Evolutionary conservation across 1,140 invertebrate species (phyloP).

Genomic region (Micrasema minimum): DNA sequence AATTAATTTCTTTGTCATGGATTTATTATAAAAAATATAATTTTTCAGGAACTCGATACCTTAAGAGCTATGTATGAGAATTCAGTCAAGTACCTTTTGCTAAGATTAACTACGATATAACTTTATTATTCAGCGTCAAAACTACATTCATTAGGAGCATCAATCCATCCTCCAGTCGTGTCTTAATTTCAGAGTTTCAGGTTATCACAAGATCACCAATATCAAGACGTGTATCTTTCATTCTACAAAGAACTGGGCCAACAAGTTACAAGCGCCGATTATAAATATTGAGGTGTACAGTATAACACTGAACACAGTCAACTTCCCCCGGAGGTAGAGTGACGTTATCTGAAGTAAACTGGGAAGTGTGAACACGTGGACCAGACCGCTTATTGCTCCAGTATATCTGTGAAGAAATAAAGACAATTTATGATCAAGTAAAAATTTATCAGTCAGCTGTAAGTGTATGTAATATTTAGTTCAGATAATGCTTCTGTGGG

Average conservation of each 20-base stretch:
- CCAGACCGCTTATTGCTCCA: slow-evolving; percentile 86
- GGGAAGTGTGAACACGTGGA: slow-evolving; percentile 88
- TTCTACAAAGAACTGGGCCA: slow-evolving; percentile 83
- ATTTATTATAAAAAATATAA: too few species aligned
- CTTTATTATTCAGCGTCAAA: too few species aligned
- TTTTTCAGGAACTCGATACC: too few species aligned
- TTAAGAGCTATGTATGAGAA: too few species aligned
- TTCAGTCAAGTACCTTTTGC: too few species aligned
- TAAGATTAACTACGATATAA: too few species aligned
- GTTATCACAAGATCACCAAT: too few species aligned
- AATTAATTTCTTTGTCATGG: too few species aligned
- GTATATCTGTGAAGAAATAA: slow-evolving; percentile 74
- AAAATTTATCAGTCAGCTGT: not conserved
- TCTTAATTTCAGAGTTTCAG: too few species aligned
- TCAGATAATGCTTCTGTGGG: not conserved
- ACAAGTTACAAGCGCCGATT: slow-evolving; percentile 77
- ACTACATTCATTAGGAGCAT: too few species aligned
- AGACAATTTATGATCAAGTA: slow-evolving; percentile 1
- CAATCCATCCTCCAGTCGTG: too few species aligned
- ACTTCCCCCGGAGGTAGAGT: slow-evolving; percentile 69
- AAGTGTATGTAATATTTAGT: not conserved
- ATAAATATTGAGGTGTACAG: slow-evolving; percentile 74
- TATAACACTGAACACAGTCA: slow-evolving; percentile 67
- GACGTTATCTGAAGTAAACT: slow-evolving; percentile 79
- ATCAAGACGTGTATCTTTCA: slow-evolving; percentile 21